Evolutionary conservation across 2,888 invertebrate genomes (phyloP), one percentile per base, ranked within the genome.

Genomic region (Scaptomyza flava): DNA sequence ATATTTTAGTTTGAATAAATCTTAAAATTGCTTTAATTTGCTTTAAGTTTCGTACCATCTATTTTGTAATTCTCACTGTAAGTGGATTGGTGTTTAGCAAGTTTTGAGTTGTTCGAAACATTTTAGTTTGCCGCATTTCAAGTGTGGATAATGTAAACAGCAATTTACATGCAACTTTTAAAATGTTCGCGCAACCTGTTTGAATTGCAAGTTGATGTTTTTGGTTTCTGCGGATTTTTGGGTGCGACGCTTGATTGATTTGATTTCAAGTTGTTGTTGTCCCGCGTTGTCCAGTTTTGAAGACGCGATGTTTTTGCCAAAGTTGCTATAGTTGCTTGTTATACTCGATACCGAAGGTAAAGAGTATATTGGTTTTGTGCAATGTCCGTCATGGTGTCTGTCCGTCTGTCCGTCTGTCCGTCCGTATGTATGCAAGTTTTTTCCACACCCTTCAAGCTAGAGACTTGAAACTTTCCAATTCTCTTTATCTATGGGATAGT

Each of bases 241-340:
- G 80, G 81, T 80, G 84, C 81, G 79, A 76, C 81, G 45, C 64
- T 81, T 81, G 80, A 80, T 83, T 83, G 76, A 83, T 81, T 83
- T 65, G 76, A 76, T 70, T 63, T 73, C 65, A 70, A 38, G 42
- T 42, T 50, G 57, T 23, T 46, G 58, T 14, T 36, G 36, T n/a
- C 1, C n/a, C 12, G 34, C 27, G 57, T 9, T 65, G 51, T 42
- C 51, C 50, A 51, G 45, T 9, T 66, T 34, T 30, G 62, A 54
- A 76, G 76, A 74, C 72, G 63, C 56, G 43, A 73, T 60, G 43
- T 48, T 62, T 59, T 62, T 67, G 72, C 59, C 57, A 52, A 59
- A 57, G 47, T 46, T 33, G 41, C 17, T 50, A 3, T 41, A 30
- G 38, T 31, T 27, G 17, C 31, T 59, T 41, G n/a, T n/a, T n/a